Base-by-base conservation (phyloP, 2,888 invertebrate genomes). In the Pasiphila rectangulata region DNA sequence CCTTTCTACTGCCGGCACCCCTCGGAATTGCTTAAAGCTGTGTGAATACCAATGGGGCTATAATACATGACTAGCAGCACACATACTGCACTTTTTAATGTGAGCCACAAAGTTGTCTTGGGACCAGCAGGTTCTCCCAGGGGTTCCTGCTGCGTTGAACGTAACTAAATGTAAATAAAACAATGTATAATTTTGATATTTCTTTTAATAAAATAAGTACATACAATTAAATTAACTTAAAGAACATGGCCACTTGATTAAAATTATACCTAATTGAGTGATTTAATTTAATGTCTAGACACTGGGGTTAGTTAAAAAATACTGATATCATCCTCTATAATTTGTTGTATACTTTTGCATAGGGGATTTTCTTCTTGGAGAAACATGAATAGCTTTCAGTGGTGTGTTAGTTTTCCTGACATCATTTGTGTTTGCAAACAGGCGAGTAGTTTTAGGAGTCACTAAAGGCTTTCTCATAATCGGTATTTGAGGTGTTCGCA, bases 401-500 rank as follows among this genome's bases (percentile, higher is more conserved):
- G 93, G 93, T 0, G 93, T 93, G 57, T 90, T 89, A 6, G 76
- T 74, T 63, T 87, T 90, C 51, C 89, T 90, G 4, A 75, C 59
- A 17, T 87, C 84, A 20, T 69, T 72, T 38, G 69, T 69, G 5
- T 75, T 61, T 21, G 75, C 71, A 5, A 90, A 89, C 0, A 92
- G 83, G 21, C 89, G 74, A 9, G 91, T 72, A 51, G 82, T 83
- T 62, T 90, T 90, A 0, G 92, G 90, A 2, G 92, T 82, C 47
- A 86, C 86, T 17, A 93, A 73, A 4, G 91, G 79, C 65, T 90
- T 91, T 61, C 91, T 93, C 55, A 93, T 85, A 35, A 90, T 85
- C 2, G 93, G 93, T 43, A 79, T 73, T 57, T 80, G 81, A 13
- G 80, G 79, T 1, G 79, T 78, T 54, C 74, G 81, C 27, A 63